Conservation (phyloP, 2,797 vertebrate species). For the Choloepus didactylus region DNA sequence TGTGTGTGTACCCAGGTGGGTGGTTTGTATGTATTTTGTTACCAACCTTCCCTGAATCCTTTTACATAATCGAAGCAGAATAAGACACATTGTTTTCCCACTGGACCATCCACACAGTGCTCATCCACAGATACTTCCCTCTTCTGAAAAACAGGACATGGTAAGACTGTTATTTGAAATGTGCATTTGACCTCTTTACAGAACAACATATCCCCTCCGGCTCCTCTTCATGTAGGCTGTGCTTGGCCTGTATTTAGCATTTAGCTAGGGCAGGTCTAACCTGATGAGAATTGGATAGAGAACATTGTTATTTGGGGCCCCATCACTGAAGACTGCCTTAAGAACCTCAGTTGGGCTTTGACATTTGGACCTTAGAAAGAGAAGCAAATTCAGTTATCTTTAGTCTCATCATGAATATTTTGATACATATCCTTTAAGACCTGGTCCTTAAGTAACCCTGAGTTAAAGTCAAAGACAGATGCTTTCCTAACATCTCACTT, state of each 20-base stretch:
- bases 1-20: neutral
- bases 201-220: conserved; percentile 58
- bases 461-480: conserved; percentile 57
- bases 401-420: conserved; percentile 20
- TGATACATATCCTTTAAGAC: neutral
- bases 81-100: conserved; percentile 49
- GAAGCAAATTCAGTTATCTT: conserved; percentile 37
- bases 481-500: conserved; percentile 27
- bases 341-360: conserved; percentile 2
- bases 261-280: conserved; percentile 23
- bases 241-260: conserved; percentile 60
- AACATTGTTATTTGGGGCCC: conserved; percentile 26
- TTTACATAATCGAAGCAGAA: conserved; percentile 55
- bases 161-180: conserved; percentile 56
- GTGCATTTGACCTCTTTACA: conserved; percentile 67
- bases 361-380: conserved; percentile 52
- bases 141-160: neutral
- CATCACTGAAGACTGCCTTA: conserved; percentile 34
- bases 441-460: neutral
- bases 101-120: neutral
- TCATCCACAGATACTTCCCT: neutral
- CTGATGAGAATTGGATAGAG: conserved; percentile 31
- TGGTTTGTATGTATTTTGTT: conserved; percentile 55
- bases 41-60: conserved; percentile 34
- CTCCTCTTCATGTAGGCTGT: conserved; percentile 49